Percentiles rank a stretch among this genome's conserved stretches.
These are phyloP conservation scores for Coreoperca whiteheadi DNA, from an alignment of 2,113 vertebrate genomes.

Conservation along the genomic window DNA sequence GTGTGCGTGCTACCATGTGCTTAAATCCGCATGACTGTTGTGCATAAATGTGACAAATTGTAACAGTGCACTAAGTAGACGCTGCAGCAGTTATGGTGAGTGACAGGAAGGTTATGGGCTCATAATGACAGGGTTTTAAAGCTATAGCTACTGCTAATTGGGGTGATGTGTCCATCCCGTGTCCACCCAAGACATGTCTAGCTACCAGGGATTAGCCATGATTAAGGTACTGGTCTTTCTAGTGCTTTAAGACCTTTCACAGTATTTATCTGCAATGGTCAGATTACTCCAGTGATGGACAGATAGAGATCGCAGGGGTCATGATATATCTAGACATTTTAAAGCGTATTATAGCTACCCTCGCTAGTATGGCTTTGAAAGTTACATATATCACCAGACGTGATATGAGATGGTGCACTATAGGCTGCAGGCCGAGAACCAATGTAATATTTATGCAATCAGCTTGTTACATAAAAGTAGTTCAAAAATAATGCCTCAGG, in stretches of 20 bases:
- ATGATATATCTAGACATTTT: slow-evolving; percentile 47
- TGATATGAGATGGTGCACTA: slow-evolving; percentile 7
- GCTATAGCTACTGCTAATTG: slow-evolving; percentile 76
- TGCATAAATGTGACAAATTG: slow-evolving; percentile 56
- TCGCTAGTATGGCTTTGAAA: slow-evolving; percentile 46
- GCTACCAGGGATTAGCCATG: slow-evolving; percentile 76
- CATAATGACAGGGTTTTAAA: slow-evolving; percentile 77
- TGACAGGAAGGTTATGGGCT: slow-evolving; percentile 76
- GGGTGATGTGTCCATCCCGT: slow-evolving; percentile 75
- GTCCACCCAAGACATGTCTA: slow-evolving; percentile 73
- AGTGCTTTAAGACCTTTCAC: slow-evolving; percentile 63
- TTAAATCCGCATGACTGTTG: slow-evolving; percentile 14
- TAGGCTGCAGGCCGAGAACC: slow-evolving; percentile 41
- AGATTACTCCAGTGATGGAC: slow-evolving; percentile 72
- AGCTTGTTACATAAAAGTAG: slow-evolving; percentile 70
- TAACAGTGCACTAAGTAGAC: slow-evolving; percentile 36
- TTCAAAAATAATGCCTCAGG: slow-evolving; percentile 67
- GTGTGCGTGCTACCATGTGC: background rate
- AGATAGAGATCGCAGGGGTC: slow-evolving; percentile 65
- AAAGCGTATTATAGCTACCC: slow-evolving; percentile 41
- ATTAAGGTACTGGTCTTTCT: slow-evolving; percentile 72
- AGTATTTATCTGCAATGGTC: slow-evolving; percentile 68
- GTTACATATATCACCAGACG: slow-evolving; percentile 44
- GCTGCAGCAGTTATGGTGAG: slow-evolving; percentile 47
- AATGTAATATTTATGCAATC: slow-evolving; percentile 72